Conservation (phyloP, 2,888 invertebrate species). For the Limenitis camilla region DNA sequence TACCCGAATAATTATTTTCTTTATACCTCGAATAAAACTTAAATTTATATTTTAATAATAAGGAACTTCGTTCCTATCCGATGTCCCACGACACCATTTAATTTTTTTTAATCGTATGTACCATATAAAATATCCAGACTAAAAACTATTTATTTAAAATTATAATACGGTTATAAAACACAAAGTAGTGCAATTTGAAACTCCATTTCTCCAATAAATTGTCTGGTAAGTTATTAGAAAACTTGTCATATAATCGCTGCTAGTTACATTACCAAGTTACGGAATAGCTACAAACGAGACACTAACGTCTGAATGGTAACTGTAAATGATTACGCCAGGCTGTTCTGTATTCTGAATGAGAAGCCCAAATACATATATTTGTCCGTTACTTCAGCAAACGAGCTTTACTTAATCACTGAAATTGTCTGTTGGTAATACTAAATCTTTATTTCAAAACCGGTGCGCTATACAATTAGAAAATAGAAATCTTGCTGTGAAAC, state of each 20-base stretch:
- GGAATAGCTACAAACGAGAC: slow-evolving; percentile 17
- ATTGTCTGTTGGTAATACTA: slow-evolving; percentile 10
- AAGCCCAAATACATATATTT: slow-evolving; percentile 25
- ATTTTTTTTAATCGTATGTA: no score
- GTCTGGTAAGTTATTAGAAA: slow-evolving; percentile 10
- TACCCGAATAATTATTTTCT: no score
- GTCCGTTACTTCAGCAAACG: slow-evolving; percentile 17
- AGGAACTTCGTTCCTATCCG: no score
- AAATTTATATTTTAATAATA: no score
- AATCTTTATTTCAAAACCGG: slow-evolving; percentile 13
- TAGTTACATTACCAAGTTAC: slow-evolving; percentile 11
- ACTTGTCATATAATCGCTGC: slow-evolving; percentile 15
- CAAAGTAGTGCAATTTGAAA: neutral
- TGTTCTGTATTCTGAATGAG: slow-evolving; percentile 17
- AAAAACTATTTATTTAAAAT: no score
- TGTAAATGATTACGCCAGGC: slow-evolving; percentile 21
- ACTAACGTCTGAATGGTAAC: slow-evolving; percentile 22
- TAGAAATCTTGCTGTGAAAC: neutral
- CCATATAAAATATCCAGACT: no score
- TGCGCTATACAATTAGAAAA: slow-evolving; percentile 6
- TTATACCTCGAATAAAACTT: no score
- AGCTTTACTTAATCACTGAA: slow-evolving; percentile 17
- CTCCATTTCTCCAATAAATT: neutral
- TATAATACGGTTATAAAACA: neutral
- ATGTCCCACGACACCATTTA: no score